Evolutionary conservation across 1,140 invertebrate species (phyloP).

Genomic region (Nomia melanderi): DNA sequence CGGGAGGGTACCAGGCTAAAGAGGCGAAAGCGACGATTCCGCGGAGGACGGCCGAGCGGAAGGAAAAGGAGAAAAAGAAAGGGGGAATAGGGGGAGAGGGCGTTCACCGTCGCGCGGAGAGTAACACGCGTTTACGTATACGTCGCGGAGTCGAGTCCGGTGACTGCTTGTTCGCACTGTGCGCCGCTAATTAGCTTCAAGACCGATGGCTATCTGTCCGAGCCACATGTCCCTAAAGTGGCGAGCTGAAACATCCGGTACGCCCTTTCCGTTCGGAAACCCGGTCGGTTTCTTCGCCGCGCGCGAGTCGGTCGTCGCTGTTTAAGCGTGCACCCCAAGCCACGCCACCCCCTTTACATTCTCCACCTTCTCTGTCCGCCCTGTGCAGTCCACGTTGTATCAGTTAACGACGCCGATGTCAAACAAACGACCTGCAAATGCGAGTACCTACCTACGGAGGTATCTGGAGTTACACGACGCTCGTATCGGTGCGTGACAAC

Average conservation of each 20-base stretch:
- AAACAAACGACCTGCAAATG: conserved; percentile 46
- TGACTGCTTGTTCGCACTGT: conserved; percentile 69
- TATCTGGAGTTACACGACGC: background rate
- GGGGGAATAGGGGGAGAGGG: conserved; percentile 16
- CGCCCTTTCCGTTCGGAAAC: conserved; percentile 60
- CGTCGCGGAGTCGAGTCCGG: conserved; percentile 29
- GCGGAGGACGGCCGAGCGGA: background rate
- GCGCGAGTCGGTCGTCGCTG: too few species aligned
- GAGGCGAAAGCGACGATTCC: background rate
- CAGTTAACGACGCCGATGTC: conserved; percentile 38
- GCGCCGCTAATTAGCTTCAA: conserved; percentile 73
- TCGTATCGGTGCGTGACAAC: conserved; percentile 32
- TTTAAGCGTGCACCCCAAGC: background rate
- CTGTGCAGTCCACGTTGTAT: conserved; percentile 24
- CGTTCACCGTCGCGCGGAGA: conserved; percentile 45
- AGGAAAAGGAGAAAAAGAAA: conserved; percentile 12
- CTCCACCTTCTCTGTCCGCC: too few species aligned
- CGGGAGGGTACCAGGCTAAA: background rate
- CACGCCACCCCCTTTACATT: conserved; percentile 2
- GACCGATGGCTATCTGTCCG: conserved; percentile 70
- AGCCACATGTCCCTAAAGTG: conserved; percentile 72
- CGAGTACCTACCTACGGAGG: conserved; percentile 1
- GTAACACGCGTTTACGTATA: conserved; percentile 46
- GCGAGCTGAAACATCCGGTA: conserved; percentile 73
- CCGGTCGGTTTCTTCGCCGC: conserved; percentile 32